Percentiles rank a stretch among this genome's conserved stretches.
Evolutionary conservation across 2,113 vertebrate species (phyloP).

Genomic region (Shinisaurus crocodilurus): DNA sequence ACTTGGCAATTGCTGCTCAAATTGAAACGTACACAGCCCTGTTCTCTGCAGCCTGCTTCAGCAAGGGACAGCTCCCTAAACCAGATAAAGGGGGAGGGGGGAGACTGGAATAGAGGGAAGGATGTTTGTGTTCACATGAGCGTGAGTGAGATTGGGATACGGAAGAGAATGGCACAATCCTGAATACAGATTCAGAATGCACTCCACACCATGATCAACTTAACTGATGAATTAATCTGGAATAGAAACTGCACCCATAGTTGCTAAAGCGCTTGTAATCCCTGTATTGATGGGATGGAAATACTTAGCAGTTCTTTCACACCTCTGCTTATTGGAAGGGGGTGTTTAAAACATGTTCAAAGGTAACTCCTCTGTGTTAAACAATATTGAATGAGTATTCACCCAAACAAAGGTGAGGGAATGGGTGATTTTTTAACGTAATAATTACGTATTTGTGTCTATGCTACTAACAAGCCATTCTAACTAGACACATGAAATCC

Average conservation of each 20-base stretch:
- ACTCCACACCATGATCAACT: background rate
- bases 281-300: background rate
- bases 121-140: background rate
- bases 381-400: no score
- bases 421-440: no score
- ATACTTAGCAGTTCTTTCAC: background rate
- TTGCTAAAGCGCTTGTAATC: background rate
- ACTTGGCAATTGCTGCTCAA: background rate
- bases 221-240: background rate
- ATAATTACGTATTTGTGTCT: no score
- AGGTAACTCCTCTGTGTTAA: background rate
- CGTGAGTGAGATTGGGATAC: no score
- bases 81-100: background rate
- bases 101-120: background rate
- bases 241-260: background rate
- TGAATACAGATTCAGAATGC: background rate
- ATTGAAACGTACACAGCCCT: background rate
- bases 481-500: no score
- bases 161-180: background rate
- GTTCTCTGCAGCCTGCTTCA: background rate
- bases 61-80: background rate
- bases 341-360: background rate
- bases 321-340: background rate
- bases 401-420: no score
- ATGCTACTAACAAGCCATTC: no score